phyloP scores from a whole-genome alignment of 2,888 invertebrate species.

The Volucella inanis region DNA sequence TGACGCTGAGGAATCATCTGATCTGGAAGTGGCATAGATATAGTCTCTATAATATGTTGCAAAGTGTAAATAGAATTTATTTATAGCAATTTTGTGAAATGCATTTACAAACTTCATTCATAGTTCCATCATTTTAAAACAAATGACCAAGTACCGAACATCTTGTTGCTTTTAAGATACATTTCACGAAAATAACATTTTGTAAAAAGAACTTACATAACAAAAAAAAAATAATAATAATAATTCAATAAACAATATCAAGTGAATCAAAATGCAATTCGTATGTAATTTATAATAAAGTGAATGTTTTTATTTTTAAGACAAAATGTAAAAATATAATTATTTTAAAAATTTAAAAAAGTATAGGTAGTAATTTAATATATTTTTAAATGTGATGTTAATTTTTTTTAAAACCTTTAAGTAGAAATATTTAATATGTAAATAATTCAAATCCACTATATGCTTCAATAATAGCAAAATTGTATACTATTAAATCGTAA shows the following conservation, averaged over 20 bases:
- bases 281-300: conserved; percentile 18
- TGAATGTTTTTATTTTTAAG: conserved; percentile 21
- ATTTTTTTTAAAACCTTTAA: conserved; percentile 22
- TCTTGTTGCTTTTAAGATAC: no score
- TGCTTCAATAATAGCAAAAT: conserved; percentile 53
- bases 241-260: neutral
- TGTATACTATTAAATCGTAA: conserved; percentile 52
- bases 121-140: neutral
- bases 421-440: conserved; percentile 37
- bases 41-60: neutral
- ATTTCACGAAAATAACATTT: neutral
- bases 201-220: conserved; percentile 42
- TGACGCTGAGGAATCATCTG: conserved; percentile 90
- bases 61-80: conserved; percentile 37
- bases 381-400: conserved; percentile 65
- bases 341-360: neutral
- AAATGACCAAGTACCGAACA: no score
- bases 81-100: neutral
- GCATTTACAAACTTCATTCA: no score
- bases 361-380: conserved; percentile 39
- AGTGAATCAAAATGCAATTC: conserved; percentile 36
- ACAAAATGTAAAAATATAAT: conserved; percentile 46
- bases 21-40: conserved; percentile 90
- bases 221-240: neutral
- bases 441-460: conserved; percentile 34